phyloP scores from a whole-genome alignment of 2,888 invertebrate genomes.

The Drosophila greeni region DNA sequence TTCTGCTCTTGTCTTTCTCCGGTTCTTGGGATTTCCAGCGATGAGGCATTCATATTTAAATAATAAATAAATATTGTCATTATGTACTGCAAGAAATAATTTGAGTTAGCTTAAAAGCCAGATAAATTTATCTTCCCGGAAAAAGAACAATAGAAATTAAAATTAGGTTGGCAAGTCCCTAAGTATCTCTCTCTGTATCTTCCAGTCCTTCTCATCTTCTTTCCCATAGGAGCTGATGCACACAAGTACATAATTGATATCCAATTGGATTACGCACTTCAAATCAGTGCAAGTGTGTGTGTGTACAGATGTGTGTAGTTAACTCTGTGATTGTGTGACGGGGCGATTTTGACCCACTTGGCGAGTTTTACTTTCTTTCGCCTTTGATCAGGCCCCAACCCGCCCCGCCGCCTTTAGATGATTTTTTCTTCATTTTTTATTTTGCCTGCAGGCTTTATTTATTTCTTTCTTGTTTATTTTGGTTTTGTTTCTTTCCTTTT shows the following conservation, averaged over 20 bases:
- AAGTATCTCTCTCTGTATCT: background rate
- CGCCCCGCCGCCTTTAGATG: background rate
- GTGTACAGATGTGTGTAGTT: conserved; percentile 9
- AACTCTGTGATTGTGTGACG: conserved; percentile 45
- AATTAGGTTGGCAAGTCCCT: conserved; percentile 6
- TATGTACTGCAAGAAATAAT: background rate
- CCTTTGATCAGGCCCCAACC: conserved; percentile 35
- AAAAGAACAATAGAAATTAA: background rate
- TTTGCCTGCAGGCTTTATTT: conserved; percentile 19
- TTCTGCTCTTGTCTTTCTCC: background rate
- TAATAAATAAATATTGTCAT: background rate
- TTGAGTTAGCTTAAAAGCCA: too few relatives aligned
- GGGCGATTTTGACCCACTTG: conserved; percentile 66
- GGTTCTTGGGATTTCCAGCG: background rate
- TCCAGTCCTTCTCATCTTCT: too few relatives aligned
- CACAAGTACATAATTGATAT: conserved; percentile 5
- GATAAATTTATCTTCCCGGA: background rate
- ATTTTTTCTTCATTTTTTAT: conserved; percentile 5
- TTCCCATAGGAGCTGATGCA: background rate
- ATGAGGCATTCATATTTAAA: background rate
- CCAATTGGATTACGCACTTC: conserved; percentile 26
- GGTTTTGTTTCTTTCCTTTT: conserved; percentile 15
- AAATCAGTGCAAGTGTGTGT: conserved; percentile 3
- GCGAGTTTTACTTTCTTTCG: conserved; percentile 69
- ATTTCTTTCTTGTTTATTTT: conserved; percentile 32